Conservation (phyloP, 2,888 invertebrate species). For the Rotaria sp. region DNA sequence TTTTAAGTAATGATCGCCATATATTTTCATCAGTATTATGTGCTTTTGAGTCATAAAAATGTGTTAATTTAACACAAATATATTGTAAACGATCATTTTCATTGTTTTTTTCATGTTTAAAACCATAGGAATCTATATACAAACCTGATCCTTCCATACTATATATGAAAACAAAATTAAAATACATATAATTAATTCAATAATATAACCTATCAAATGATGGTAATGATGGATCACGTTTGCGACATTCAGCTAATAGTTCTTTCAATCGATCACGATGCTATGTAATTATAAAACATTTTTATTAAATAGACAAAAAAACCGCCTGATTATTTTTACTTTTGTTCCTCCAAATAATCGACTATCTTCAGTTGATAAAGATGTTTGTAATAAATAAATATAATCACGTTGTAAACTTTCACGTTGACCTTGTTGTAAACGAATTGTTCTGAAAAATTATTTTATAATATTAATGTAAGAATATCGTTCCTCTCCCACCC, state of each 20-base stretch:
- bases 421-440: slow-evolving; percentile 51
- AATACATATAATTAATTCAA: background rate
- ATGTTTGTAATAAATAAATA: slow-evolving; percentile 57
- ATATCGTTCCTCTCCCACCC: too few relatives aligned
- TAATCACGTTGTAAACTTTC: slow-evolving; percentile 58
- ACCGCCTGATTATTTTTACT: background rate
- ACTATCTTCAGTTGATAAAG: slow-evolving; percentile 51
- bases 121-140: slow-evolving; percentile 59
- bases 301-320: slow-evolving; percentile 26
- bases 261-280: slow-evolving; percentile 55
- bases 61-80: slow-evolving; percentile 57
- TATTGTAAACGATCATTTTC: slow-evolving; percentile 58
- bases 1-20: slow-evolving; percentile 41
- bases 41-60: slow-evolving; percentile 54
- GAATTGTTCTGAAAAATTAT: slow-evolving; percentile 47
- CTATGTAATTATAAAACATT: slow-evolving; percentile 45
- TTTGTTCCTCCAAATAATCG: slow-evolving; percentile 29
- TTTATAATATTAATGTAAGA: background rate
- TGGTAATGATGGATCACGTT: slow-evolving; percentile 57
- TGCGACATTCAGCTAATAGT: slow-evolving; percentile 56
- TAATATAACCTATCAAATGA: slow-evolving; percentile 55
- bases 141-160: slow-evolving; percentile 50
- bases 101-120: slow-evolving; percentile 56
- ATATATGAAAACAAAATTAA: slow-evolving; percentile 42
- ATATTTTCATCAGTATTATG: slow-evolving; percentile 52